Evolutionary conservation across 2,888 invertebrate genomes (phyloP), one percentile per base, ranked within the genome.

Genomic region (Apodemia mormo): DNA sequence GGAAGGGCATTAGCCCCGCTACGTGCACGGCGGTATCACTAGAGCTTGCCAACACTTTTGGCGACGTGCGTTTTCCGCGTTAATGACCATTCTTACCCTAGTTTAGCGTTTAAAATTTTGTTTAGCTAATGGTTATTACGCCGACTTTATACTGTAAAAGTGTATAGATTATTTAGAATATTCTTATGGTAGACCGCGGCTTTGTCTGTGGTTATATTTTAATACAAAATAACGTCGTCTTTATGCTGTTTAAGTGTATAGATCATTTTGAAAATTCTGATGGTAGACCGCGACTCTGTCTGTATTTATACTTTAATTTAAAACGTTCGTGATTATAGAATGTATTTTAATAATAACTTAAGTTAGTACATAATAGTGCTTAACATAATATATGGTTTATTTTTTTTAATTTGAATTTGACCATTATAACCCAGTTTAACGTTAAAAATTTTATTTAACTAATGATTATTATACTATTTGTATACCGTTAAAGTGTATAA

Each of bases 1-100:
- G 89, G 93, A 92, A 92, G 93, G 93, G 92, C 93, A 93, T 89
- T 93, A 90, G 85, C 92, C 93, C 85, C 90, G 89, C 89, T 88
- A 89, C 78, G 81, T 85, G 84, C 85, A 84, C 65, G 68, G 12
- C 82, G 85, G 86, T 90, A 90, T 89, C 88, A 88, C 89, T 87
- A 85, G 84, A 87, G 85, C 84, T 85, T 82, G 86, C 87, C 85
- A 86, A 87, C 86, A 83, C 85, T 87, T 84, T 82, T 82, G 84
- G 82, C 83, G 84, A 80, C 80, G 83, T 75, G 54, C 76, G 79
- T 86, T 89, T 89, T 85, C 87, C 87, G 85, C 82, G 78, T 80
- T 78, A 85, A 77, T 76, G 75, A 75, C 70, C 78, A 43, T 70
- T 75, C 70, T 75, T 73, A 68, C 74, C 73, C 75, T 76, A 72